phyloP scores from a whole-genome alignment of 2,888 invertebrate genomes.

The Orchesellides sinensis region DNA sequence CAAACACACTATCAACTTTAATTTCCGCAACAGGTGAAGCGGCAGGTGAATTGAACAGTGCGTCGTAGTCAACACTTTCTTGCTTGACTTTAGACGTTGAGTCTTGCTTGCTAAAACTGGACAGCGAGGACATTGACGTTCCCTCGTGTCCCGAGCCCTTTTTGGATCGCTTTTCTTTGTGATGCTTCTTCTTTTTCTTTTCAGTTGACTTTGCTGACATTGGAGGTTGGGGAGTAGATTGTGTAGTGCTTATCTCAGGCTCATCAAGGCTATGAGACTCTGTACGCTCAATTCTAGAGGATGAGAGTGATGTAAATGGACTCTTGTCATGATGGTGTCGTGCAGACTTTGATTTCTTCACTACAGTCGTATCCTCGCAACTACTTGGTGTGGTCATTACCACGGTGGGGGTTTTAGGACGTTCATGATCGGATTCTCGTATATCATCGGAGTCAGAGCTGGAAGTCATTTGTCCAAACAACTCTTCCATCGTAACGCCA shows the following conservation, averaged over 20 bases:
- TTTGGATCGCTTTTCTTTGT: conserved; percentile 84
- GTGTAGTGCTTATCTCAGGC: not conserved
- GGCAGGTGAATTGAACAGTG: conserved; percentile 71
- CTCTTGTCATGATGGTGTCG: conserved; percentile 51
- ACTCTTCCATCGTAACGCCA: conserved; percentile 69
- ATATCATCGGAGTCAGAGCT: conserved; percentile 68
- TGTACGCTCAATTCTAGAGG: conserved; percentile 10
- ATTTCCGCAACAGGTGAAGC: conserved; percentile 33
- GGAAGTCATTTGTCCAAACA: conserved; percentile 73
- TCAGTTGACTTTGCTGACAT: conserved; percentile 77
- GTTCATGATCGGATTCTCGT: conserved; percentile 59
- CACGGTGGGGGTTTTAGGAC: conserved; percentile 70
- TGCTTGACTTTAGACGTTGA: conserved; percentile 43
- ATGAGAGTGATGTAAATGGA: conserved; percentile 14
- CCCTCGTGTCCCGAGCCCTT: conserved; percentile 83
- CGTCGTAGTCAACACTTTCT: conserved; percentile 70
- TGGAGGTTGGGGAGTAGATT: conserved; percentile 20
- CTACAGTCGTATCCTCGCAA: conserved; percentile 51
- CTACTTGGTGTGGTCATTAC: conserved; percentile 50
- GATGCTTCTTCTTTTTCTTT: conserved; percentile 91
- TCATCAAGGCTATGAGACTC: conserved; percentile 28
- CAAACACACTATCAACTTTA: conserved; percentile 28
- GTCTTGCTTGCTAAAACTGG: conserved; percentile 50
- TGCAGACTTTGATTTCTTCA: conserved; percentile 40
- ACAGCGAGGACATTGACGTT: conserved; percentile 44